Percentiles rank a stretch among this genome's conserved stretches.
Conservation (phyloP, 2,113 vertebrate genomes). For the Solea senegalensis region DNA sequence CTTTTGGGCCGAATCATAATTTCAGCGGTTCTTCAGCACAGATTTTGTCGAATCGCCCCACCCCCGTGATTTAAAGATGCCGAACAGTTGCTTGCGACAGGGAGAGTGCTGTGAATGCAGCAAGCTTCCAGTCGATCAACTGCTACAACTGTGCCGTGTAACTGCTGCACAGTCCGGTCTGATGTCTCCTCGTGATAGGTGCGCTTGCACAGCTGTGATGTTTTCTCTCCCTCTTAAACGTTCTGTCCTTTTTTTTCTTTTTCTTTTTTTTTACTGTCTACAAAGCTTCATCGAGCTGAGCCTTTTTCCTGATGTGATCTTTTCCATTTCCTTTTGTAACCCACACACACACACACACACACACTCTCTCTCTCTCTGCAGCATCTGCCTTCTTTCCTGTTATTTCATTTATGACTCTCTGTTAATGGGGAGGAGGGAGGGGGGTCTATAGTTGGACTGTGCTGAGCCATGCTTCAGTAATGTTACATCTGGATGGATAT, state of each 20-base stretch:
- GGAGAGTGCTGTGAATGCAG: constrained; percentile 15
- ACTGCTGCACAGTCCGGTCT: constrained; percentile 50
- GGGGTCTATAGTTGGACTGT: constrained; percentile 18
- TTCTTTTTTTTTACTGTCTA: neutral
- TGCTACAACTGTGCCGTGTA: constrained; percentile 42
- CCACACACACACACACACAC: too few relatives aligned
- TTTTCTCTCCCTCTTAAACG: too few relatives aligned
- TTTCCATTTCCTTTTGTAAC: neutral
- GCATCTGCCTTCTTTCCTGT: neutral
- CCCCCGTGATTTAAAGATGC: constrained; percentile 18
- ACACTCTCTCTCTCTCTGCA: neutral
- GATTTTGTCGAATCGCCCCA: constrained; percentile 21
- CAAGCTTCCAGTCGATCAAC: constrained; percentile 29
- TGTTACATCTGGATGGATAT: constrained; percentile 1
- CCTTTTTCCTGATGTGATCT: neutral
- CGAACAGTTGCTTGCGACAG: constrained; percentile 19
- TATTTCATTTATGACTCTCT: neutral
- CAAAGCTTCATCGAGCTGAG: too few relatives aligned
- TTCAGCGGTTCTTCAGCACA: constrained; percentile 35
- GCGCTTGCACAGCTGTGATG: constrained; percentile 36
- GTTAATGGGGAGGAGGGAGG: neutral
- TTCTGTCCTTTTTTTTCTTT: too few relatives aligned
- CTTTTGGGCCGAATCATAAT: constrained; percentile 26
- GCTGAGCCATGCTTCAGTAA: constrained; percentile 21
- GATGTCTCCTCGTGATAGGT: constrained; percentile 17